Evolutionary conservation across 2,113 vertebrate genomes (phyloP).

Genomic region (Callospermophilus lateralis): DNA sequence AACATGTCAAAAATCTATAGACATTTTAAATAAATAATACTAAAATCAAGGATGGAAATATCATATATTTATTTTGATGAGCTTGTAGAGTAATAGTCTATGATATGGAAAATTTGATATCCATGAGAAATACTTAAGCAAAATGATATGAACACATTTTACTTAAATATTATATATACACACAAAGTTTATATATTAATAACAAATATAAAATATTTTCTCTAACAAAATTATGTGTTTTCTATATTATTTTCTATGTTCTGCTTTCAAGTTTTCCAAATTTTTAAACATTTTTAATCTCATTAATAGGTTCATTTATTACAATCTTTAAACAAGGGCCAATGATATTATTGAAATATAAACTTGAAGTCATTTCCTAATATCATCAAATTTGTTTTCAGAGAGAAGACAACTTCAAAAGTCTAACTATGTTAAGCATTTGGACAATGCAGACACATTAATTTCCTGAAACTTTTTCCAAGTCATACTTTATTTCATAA

Average conservation of each 20-base stretch:
- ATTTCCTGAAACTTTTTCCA: not conserved
- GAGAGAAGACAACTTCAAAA: not conserved
- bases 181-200: not conserved
- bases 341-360: not conserved
- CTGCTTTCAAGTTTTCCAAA: not conserved
- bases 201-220: not conserved
- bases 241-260: not conserved
- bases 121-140: not conserved
- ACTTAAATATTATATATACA: not conserved
- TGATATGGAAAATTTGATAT: not conserved
- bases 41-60: not conserved
- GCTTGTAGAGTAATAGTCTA: not conserved
- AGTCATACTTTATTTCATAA: not conserved
- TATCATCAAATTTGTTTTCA: not conserved
- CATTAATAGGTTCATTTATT: not conserved
- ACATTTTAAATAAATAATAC: not conserved
- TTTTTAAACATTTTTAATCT: not conserved
- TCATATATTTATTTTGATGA: not conserved
- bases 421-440: constrained; percentile 10
- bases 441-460: not conserved
- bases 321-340: not conserved
- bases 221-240: not conserved
- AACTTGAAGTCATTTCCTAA: not conserved
- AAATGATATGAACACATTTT: not conserved
- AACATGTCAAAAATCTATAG: not conserved